Conservation (phyloP, 2,797 vertebrate genomes). For the Lepilemur ruficaudatus region DNA sequence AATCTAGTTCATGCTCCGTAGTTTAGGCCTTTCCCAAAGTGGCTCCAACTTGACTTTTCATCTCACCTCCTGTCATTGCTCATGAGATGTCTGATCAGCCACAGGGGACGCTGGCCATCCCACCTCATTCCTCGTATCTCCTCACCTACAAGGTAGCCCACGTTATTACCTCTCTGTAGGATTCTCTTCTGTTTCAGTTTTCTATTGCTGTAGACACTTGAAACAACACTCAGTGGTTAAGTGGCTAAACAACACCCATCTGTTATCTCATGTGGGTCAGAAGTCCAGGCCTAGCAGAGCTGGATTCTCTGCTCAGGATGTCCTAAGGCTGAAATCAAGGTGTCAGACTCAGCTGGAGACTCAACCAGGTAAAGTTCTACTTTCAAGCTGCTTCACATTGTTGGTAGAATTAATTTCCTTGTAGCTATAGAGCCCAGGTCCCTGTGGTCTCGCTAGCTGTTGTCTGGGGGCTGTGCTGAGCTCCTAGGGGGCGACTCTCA, state of each 20-base stretch:
- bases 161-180: no score
- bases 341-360: background rate
- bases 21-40: background rate
- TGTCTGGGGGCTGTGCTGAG: no score
- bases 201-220: background rate
- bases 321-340: background rate
- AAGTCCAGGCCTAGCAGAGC: background rate
- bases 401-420: background rate
- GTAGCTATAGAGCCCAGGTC: background rate
- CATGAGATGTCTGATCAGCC: background rate
- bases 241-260: background rate
- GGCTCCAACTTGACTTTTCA: no score
- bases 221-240: background rate
- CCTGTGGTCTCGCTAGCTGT: background rate
- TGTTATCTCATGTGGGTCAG: background rate
- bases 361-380: background rate
- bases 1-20: background rate
- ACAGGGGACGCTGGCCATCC: accelerated
- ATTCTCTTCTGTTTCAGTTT: background rate
- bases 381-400: background rate
- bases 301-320: background rate
- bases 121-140: background rate
- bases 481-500: background rate
- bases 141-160: background rate
- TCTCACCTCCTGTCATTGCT: background rate